Conservation (phyloP, 1,140 invertebrate species). For the Linepithema humile region DNA sequence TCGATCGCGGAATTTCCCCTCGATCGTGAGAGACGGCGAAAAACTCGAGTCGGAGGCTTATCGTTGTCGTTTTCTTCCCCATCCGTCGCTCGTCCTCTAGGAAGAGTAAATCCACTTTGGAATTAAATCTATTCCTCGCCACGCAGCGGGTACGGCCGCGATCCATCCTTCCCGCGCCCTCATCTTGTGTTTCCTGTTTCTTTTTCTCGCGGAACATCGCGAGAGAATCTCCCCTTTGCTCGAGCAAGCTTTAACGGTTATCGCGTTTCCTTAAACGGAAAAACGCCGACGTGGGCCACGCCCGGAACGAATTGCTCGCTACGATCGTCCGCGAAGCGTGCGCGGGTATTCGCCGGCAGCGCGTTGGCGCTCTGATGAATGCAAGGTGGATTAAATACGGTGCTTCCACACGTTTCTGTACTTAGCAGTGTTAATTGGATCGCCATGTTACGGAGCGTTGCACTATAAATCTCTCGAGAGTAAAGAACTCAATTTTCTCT, state of each 20-base stretch:
- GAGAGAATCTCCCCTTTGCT: constrained; percentile 60
- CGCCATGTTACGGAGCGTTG: neutral
- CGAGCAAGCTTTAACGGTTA: constrained; percentile 67
- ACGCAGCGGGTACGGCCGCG: constrained; percentile 42
- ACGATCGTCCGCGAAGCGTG: neutral
- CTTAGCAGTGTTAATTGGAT: constrained; percentile 25
- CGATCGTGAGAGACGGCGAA: constrained; percentile 49
- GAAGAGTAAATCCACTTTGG: constrained; percentile 70
- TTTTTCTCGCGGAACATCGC: constrained; percentile 34
- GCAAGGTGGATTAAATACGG: constrained; percentile 9
- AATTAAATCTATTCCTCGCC: constrained; percentile 73
- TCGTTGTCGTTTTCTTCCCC: constrained; percentile 55
- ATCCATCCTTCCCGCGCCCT: neutral
- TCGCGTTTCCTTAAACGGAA: constrained; percentile 63
- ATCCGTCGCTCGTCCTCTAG: neutral
- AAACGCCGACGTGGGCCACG: constrained; percentile 46
- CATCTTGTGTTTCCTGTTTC: constrained; percentile 13
- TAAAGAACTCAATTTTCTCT: neutral
- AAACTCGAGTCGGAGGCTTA: constrained; percentile 64
- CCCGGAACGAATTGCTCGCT: constrained; percentile 48
- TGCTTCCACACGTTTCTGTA: constrained; percentile 17
- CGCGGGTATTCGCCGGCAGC: neutral
- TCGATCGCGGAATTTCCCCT: constrained; percentile 61
- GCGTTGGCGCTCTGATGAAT: constrained; percentile 17
- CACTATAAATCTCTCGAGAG: constrained; percentile 12